Percentiles rank a stretch among this genome's conserved stretches.
Conservation (phyloP, 2,113 vertebrate genomes). For the Tragulus kanchil region DNA sequence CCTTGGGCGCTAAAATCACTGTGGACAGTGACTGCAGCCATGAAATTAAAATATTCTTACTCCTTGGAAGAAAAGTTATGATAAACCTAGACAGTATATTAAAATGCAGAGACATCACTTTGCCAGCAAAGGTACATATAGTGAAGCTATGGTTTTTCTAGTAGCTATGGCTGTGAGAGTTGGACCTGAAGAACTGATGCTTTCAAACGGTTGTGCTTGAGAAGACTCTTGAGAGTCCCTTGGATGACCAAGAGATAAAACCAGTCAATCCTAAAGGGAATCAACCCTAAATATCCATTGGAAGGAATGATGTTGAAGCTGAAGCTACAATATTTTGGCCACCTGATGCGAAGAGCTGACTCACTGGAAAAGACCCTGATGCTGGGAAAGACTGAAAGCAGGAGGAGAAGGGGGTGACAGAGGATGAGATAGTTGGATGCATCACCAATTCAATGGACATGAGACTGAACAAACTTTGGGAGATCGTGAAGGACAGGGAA, state of each 20-base stretch:
- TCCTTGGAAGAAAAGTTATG: not conserved
- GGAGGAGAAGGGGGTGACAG: not conserved
- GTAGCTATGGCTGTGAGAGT: not conserved
- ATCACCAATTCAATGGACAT: not conserved
- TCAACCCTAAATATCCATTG: not conserved
- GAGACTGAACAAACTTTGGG: not conserved
- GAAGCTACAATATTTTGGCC: not conserved
- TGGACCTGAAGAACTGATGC: not conserved
- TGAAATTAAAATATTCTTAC: not conserved
- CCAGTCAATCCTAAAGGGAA: not conserved
- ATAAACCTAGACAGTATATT: not conserved
- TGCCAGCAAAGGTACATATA: not conserved
- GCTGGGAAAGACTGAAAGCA: not conserved
- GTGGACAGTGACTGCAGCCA: not conserved
- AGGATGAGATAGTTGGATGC: not conserved
- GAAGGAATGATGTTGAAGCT: not conserved
- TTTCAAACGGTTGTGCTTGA: not conserved
- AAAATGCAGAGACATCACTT: not conserved
- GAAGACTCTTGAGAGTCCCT: not conserved
- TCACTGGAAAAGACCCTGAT: not conserved
- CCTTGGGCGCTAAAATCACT: not conserved
- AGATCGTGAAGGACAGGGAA: not conserved
- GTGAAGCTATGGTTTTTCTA: not conserved
- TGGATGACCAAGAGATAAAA: not conserved
- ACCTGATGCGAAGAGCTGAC: fast-evolving